phyloP scores from a whole-genome alignment of 2,797 vertebrate species.

The Pseudotriccus pelzelni region DNA sequence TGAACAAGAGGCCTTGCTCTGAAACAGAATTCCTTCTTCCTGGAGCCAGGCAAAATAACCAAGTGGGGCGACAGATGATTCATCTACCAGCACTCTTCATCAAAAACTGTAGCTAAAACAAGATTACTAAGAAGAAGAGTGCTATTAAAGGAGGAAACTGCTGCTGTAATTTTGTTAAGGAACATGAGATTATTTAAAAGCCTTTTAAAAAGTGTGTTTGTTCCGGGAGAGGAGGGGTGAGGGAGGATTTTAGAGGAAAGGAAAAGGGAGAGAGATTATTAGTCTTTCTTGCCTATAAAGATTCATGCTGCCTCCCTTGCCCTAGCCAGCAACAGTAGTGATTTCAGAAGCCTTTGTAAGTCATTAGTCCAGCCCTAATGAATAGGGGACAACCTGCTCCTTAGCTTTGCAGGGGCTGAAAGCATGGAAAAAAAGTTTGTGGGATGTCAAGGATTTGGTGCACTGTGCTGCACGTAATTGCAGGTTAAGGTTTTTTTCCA shows the following conservation, averaged over 20 bases:
- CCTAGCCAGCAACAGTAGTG: not conserved
- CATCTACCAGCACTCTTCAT: constrained; percentile 19
- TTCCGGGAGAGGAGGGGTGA: constrained; percentile 30
- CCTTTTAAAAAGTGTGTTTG: constrained; percentile 49
- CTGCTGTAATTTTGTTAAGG: constrained; percentile 65
- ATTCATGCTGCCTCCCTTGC: constrained; percentile 22
- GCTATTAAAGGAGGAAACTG: constrained; percentile 65
- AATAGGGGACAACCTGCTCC: not conserved
- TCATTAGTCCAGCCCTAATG: not conserved
- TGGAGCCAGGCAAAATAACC: constrained; percentile 35
- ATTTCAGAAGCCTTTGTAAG: not conserved
- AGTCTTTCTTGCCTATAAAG: constrained; percentile 26
- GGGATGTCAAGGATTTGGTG: not conserved
- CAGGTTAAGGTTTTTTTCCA: not conserved
- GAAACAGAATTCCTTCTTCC: constrained; percentile 28
- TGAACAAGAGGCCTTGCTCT: not conserved
- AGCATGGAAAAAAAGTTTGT: not conserved
- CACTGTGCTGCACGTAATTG: not conserved
- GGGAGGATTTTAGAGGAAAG: constrained; percentile 39
- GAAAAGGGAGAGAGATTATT: not conserved
- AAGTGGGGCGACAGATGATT: constrained; percentile 35
- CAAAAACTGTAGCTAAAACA: constrained; percentile 60
- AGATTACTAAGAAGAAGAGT: constrained; percentile 62
- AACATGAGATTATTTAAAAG: constrained; percentile 65
- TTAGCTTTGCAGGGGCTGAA: not conserved